Conservation (phyloP, 2,113 vertebrate species). For the Furnarius figulus region DNA sequence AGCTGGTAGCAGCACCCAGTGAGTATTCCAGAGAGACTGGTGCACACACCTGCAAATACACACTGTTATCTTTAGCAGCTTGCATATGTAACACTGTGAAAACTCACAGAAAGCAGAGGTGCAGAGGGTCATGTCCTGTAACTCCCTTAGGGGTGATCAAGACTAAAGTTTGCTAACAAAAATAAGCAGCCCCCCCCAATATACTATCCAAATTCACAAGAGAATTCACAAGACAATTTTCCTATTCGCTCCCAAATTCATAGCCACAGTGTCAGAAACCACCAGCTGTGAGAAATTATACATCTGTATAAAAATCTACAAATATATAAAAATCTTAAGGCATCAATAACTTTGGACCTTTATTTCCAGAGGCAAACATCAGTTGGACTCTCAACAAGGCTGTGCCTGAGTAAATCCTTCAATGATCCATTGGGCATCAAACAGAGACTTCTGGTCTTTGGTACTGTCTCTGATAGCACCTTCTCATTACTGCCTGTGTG, state of each 20-base stretch:
- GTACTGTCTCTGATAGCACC: not conserved
- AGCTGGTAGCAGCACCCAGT: not conserved
- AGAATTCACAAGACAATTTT: not conserved
- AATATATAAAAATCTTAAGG: too few species aligned
- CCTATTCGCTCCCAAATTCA: not conserved
- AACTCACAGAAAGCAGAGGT: not conserved
- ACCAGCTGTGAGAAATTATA: too few species aligned
- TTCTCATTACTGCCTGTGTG: not conserved
- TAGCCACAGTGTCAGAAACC: not conserved
- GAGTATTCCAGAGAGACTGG: not conserved
- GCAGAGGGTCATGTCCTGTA: not conserved
- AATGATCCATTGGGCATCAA: not conserved
- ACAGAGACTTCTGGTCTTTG: not conserved
- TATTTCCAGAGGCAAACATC: not conserved
- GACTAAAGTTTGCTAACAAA: not conserved
- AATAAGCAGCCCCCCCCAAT: not conserved
- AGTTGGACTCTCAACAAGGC: not conserved
- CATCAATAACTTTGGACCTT: not conserved
- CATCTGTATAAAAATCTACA: too few species aligned
- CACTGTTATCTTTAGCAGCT: not conserved
- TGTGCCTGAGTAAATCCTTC: not conserved
- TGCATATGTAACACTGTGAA: rapidly evolving
- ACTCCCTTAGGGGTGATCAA: too few species aligned
- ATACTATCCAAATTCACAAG: not conserved
- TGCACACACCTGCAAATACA: not conserved